These are phyloP conservation scores for Dipodomys stephensi DNA, from an alignment of 2,113 vertebrate species.

Conservation along the genomic window DNA sequence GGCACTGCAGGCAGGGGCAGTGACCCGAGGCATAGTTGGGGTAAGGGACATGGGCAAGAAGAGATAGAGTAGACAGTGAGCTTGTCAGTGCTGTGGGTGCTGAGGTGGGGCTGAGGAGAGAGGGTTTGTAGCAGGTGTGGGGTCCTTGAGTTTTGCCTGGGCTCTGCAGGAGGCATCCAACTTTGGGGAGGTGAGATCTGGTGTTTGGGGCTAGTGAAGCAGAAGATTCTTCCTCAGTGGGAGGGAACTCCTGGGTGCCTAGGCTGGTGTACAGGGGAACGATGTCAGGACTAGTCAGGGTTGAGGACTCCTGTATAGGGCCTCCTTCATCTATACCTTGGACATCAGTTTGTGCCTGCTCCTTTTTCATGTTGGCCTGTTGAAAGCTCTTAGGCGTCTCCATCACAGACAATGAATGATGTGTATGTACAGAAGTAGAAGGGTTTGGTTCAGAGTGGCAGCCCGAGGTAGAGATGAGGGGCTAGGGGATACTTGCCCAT, in stretches of 20 bases:
- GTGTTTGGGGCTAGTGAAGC: neutral
- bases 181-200: no score
- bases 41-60: neutral
- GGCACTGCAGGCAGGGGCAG: neutral
- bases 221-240: neutral
- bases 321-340: fast-evolving
- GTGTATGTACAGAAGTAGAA: neutral
- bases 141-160: neutral
- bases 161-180: neutral
- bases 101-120: neutral
- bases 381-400: no score
- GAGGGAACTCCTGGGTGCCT: neutral
- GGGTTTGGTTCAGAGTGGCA: neutral
- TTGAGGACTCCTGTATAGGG: neutral
- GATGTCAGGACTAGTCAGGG: no score
- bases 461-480: neutral
- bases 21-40: neutral
- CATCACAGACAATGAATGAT: neutral
- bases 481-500: neutral
- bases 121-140: neutral
- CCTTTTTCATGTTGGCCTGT: neutral
- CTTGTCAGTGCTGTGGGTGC: neutral
- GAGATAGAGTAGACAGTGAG: fast-evolving
- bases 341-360: neutral
- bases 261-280: neutral